Evolutionary conservation across 2,113 vertebrate genomes (phyloP).

Genomic region (Anolis sagrei): DNA sequence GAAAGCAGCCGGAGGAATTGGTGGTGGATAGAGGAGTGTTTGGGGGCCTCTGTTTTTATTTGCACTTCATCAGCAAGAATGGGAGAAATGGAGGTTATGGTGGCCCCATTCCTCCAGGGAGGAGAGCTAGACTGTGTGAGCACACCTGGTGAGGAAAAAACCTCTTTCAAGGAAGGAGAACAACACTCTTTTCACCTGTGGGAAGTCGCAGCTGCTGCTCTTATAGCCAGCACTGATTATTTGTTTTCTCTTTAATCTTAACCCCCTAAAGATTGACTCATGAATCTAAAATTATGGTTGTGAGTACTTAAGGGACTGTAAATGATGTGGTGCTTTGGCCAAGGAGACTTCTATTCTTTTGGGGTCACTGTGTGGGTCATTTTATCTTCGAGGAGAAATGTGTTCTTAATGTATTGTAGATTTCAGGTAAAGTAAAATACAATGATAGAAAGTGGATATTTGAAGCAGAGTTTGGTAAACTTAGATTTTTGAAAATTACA

Average conservation of each 20-base stretch:
- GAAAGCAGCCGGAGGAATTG: not conserved
- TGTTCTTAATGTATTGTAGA: not conserved
- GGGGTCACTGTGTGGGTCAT: not conserved
- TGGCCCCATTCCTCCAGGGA: not conserved
- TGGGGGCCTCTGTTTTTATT: not conserved
- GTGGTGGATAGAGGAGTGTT: not conserved
- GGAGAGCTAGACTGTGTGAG: not conserved
- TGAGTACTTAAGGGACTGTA: not conserved
- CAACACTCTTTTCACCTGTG: not conserved
- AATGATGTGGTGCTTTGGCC: not conserved
- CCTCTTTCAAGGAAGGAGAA: not conserved
- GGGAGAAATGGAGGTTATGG: not conserved
- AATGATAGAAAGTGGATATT: not conserved
- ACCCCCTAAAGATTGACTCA: not conserved
- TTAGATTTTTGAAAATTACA: not conserved
- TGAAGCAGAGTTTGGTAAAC: not conserved
- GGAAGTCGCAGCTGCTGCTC: constrained; percentile 4
- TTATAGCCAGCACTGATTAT: not conserved
- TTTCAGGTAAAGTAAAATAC: not conserved
- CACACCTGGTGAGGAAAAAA: not conserved
- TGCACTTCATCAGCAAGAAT: not conserved
- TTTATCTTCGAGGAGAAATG: not conserved
- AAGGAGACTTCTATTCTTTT: not conserved
- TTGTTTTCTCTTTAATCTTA: not conserved
- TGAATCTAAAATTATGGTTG: not conserved